Conservation (phyloP, 1,140 invertebrate genomes). For the Pseudomyrmex cubaensis region DNA sequence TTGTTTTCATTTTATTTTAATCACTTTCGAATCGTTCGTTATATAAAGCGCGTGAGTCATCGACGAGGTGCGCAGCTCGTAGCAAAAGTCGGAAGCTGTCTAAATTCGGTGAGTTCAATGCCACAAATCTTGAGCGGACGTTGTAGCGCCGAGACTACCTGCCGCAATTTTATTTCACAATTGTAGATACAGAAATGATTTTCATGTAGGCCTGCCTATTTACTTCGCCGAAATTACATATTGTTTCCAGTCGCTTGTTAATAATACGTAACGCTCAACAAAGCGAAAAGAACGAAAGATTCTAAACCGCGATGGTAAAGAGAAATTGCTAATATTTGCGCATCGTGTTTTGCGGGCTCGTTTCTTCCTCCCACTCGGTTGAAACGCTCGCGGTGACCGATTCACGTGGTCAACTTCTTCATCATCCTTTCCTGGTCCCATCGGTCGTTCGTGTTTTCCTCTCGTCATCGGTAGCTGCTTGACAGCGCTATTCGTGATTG, state of each 20-base stretch:
- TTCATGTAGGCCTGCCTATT: not conserved
- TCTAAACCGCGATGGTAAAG: not conserved
- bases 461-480: conserved; percentile 62
- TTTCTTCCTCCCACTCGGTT: not conserved
- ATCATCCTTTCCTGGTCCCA: conserved; percentile 23
- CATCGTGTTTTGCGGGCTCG: conserved; percentile 28
- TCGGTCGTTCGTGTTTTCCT: conserved; percentile 4
- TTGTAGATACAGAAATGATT: not conserved
- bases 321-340: conserved; percentile 47
- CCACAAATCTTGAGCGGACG: not conserved
- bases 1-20: conserved; percentile 1
- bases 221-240: not conserved
- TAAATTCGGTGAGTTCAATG: conserved; percentile 1
- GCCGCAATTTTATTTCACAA: not conserved
- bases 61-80: not conserved
- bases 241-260: not conserved
- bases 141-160: not conserved
- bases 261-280: not conserved
- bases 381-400: conserved; percentile 33
- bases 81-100: not conserved
- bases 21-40: conserved; percentile 1
- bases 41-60: not conserved
- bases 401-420: conserved; percentile 54
- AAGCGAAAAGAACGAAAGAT: not conserved
- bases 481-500: conserved; percentile 57